Conservation (phyloP, 1,140 invertebrate genomes). For the Daktulosphaira vitifoliae region DNA sequence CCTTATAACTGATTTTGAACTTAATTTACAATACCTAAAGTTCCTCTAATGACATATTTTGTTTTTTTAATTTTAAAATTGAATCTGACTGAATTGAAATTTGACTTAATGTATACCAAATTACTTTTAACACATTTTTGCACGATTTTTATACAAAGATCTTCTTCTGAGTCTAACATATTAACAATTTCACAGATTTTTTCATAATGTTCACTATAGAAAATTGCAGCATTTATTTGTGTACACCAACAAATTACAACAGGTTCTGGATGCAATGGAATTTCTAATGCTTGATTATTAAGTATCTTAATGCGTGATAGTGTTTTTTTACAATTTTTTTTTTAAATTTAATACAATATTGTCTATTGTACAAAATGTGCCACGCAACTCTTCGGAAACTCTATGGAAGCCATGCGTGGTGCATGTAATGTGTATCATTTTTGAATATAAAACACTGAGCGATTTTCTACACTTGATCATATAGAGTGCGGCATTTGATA, state of each 20-base stretch:
- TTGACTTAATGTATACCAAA: not conserved
- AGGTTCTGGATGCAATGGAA: slow-evolving; percentile 28
- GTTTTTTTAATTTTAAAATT: not conserved
- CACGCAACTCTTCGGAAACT: not conserved
- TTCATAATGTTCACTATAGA: slow-evolving; percentile 24
- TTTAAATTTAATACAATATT: not conserved
- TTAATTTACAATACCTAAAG: no score
- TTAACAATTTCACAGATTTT: slow-evolving; percentile 12
- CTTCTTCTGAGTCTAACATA: not conserved
- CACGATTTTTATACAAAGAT: not conserved
- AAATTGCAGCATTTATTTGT: slow-evolving; percentile 32
- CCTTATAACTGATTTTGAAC: no score
- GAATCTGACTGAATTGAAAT: not conserved
- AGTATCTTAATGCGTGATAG: slow-evolving; percentile 28
- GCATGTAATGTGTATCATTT: not conserved
- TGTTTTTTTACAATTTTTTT: slow-evolving; percentile 31
- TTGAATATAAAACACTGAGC: not conserved
- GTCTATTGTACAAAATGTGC: not conserved
- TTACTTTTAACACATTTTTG: not conserved
- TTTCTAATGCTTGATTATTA: slow-evolving; percentile 21
- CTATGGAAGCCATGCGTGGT: not conserved
- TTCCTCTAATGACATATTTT: not conserved
- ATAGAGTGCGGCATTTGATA: not conserved
- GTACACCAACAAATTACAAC: slow-evolving; percentile 35
- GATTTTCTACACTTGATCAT: not conserved